A percentile compares a stretch with the other conserved stretches of the same genome.
phyloP scores from a whole-genome alignment of 2,888 invertebrate genomes.

The Eristalis pertinax region DNA sequence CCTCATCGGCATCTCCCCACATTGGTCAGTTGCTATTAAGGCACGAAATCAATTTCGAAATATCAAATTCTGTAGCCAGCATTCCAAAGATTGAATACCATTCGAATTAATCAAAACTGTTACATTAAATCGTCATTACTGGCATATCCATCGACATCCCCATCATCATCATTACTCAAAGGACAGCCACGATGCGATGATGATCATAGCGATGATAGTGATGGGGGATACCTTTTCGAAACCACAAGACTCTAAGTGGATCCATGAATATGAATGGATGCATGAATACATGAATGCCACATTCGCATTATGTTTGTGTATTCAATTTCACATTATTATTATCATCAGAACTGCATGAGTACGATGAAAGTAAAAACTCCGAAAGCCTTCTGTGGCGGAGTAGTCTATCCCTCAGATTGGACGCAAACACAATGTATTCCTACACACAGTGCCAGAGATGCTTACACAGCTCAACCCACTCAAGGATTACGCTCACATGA shows the following conservation, averaged over 20 bases:
- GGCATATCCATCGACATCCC: neutral
- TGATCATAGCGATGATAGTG: neutral
- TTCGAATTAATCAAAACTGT: constrained; percentile 34
- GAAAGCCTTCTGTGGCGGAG: constrained; percentile 21
- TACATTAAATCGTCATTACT: constrained; percentile 2
- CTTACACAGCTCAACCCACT: constrained; percentile 32
- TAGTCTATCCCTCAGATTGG: constrained; percentile 33
- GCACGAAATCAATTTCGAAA: neutral
- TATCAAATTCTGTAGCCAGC: neutral
- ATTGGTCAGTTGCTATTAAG: neutral
- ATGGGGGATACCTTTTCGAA: neutral
- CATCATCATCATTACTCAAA: neutral
- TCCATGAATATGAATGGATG: constrained; percentile 55
- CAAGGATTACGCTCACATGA: constrained; percentile 37
- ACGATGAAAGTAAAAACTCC: neutral
- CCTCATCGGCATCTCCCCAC: neutral
- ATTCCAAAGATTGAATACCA: constrained; percentile 9
- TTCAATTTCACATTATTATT: constrained; percentile 54
- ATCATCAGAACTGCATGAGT: constrained; percentile 25
- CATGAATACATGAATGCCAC: constrained; percentile 52
- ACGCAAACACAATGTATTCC: constrained; percentile 42
- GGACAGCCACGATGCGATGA: neutral
- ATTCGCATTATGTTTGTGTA: constrained; percentile 53
- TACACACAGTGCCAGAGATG: neutral
- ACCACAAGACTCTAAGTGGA: constrained; percentile 35